A percentile compares a stretch with the other conserved stretches of the same genome.
Evolutionary conservation across 2,797 vertebrate species (phyloP).

Genomic region (Chromobotia macracanthus): DNA sequence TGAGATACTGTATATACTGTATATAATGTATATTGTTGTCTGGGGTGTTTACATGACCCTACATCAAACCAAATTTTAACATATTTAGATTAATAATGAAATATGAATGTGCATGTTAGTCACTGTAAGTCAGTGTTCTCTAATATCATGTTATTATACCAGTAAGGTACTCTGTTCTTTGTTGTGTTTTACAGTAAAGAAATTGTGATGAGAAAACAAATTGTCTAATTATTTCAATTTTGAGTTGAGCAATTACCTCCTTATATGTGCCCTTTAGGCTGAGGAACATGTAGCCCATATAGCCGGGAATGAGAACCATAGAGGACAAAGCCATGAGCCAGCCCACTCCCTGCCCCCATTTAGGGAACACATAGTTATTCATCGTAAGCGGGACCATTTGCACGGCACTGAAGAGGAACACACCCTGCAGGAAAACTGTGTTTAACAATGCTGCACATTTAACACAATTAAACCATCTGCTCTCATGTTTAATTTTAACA

Average conservation of each 20-base stretch:
- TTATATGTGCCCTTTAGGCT: slow-evolving; percentile 95
- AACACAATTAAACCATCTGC: background rate
- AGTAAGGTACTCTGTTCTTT: no score
- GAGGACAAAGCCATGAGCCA: slow-evolving; percentile 98
- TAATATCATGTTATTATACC: no score
- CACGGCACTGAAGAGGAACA: slow-evolving; percentile 96
- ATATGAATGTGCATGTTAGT: no score
- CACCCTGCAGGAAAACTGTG: slow-evolving; percentile 73
- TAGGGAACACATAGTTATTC: slow-evolving; percentile 95
- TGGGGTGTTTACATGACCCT: no score
- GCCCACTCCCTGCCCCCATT: slow-evolving; percentile 97
- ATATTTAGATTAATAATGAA: no score
- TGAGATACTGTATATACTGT: no score
- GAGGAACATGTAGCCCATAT: slow-evolving; percentile 96
- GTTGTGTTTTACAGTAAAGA: background rate
- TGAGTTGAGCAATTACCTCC: slow-evolving; percentile 79
- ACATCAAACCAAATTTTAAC: no score
- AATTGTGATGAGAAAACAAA: background rate
- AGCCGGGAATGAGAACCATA: slow-evolving; percentile 97
- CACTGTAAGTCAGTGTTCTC: no score
- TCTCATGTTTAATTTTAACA: no score
- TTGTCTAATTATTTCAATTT: background rate
- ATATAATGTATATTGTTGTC: no score
- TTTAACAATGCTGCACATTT: background rate
- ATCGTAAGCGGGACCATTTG: slow-evolving; percentile 97